Evolutionary conservation across 1,140 invertebrate species (phyloP), one percentile per base, ranked within the genome.

Genomic region (Daktulosphaira vitifoliae): DNA sequence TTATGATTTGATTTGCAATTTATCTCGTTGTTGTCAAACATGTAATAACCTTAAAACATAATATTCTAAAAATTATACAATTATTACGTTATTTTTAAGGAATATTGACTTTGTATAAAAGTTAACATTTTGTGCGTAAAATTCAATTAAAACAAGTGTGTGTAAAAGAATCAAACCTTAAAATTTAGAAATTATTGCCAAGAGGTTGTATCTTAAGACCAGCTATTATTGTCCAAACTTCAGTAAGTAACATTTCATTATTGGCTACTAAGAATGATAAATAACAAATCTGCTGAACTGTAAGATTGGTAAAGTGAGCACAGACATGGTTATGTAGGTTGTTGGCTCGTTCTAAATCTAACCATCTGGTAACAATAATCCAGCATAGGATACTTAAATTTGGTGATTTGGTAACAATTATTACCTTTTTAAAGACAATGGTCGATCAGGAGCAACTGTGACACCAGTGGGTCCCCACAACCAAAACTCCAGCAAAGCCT

Each of bases 391-490:
- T 23, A 62, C 25, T 8, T 44, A 48, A 48, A 48, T 48, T 16
- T 16, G n/a, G 44, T 18, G 22, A 1, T 38, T 39, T 44, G 25
- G 39, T 66, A 15, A 25, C 16, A 8, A 22, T 7, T 6, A 51
- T 20, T 66, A 68, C 68, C 86, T 25, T 81, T 79, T 0, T 79
- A 77, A 1, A 81, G 81, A 6, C 16, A 65, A 8, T 38, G 68
- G 66, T 38, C 65, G 49, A 42, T 70, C 69, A 13, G 52, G 33
- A 4, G 62, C 39, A 4, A 66, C 37, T 2, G 68, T 67, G 4
- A 68, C 80, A 1, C 89, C 87, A 11, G 85, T 80, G 1, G 89
- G 89, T 3, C 89, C 89, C 88, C 89, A 93, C 2, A 93, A 75
- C 66, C 86, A 86, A 70, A 88, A 89, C 71, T 92, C 89, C 25